Base-by-base conservation (phyloP, 1,140 invertebrate species). In the Holcopasites calliopsidis region DNA sequence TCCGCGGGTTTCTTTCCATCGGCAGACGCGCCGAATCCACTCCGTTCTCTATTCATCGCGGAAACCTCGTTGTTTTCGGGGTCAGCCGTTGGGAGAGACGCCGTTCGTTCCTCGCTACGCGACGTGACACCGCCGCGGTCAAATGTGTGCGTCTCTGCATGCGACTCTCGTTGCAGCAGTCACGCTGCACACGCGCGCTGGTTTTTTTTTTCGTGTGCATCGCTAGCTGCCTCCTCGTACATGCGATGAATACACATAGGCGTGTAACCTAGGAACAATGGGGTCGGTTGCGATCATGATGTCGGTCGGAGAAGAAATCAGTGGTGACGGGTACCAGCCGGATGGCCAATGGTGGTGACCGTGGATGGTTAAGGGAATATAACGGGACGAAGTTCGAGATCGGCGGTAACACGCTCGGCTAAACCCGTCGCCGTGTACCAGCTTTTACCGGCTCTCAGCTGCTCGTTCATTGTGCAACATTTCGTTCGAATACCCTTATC, bases 211-310 rank as follows among this genome's bases (percentile, higher is more conserved):
- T 74, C 42, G 38, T 23, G 28, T 13, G 62, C 50, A 57, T 28
- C 50, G 50, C n/a, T n/a, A 23, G 31, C 61, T 31, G 60, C 35
- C 58, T n/a, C n/a, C n/a, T 82, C 28, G 79, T 60, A 71, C 57
- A 44, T 26, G 33, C 71, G 74, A 73, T 74, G 74, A 55, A 69
- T 61, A 49, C 65, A 68, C 18, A 23, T 18, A 50, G 60, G 52
- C 64, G 75, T 40, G 54, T 28, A 47, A 52, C 54, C 57, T 70
- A 71, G 50, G 69, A 74, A 62, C 70, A 77, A 77, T 57, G 61
- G 58, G 58, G 74, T 78, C 68, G 80, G 69, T 75, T 60, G 35
- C 26, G 65, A 60, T n/a, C 52, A 69, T 11, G 44, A 52, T 50
- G 33, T 40, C 40, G 65, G 18, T 8, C 28, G 26, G 18, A 40